Base-by-base conservation (phyloP, 1,140 invertebrate species). In the Drosophila gunungcola region DNA sequence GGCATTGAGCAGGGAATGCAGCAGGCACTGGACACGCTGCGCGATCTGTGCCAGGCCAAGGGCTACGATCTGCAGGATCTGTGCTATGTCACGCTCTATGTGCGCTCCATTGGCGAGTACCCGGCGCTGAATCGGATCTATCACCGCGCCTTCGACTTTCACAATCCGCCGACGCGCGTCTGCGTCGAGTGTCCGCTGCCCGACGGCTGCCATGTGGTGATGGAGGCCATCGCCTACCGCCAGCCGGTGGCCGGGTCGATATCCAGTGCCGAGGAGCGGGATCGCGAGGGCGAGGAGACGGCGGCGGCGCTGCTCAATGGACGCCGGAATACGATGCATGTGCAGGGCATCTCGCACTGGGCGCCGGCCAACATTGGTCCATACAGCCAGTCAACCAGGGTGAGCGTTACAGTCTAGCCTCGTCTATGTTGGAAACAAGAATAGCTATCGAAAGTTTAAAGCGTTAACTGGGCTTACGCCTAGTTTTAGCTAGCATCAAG, bases 271-370 rank as follows among this genome's bases (percentile, higher is more conserved):
- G 82, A 82, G 54, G 76, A 78, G 34, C 51, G 64, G 2, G 78
- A 58, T 32, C 57, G 63, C 6, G 75, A 82, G 43, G 65, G 61
- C 32, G 78, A 78, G 41, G 79, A 75, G 61, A 61, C 72, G 45
- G 62, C 53, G 11, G 53, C 83, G 49, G 56, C 65, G 1, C 38
- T 90, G 32, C 60, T 80, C 21, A 89, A 77, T 45, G 83, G 83
- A 0, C 84, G 88, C 4, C 72, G 92, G 0, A 86, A 92, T 45
- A 96, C 96, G 9, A 97, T 98, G 96, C 97, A 98, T 93, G 97
- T 98, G 29, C 98, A 98, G 93, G 96, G 97, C 52, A 95, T 98
- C 63, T 98, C 97, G 25, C 97, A 98, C 93, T 99, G 98, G 98
- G 97, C 98, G 4, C 97, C 98, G 4, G 97, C 97, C 43, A 98